Evolutionary conservation across 2,113 vertebrate genomes (phyloP).

Genomic region (Carettochelys insculpta): DNA sequence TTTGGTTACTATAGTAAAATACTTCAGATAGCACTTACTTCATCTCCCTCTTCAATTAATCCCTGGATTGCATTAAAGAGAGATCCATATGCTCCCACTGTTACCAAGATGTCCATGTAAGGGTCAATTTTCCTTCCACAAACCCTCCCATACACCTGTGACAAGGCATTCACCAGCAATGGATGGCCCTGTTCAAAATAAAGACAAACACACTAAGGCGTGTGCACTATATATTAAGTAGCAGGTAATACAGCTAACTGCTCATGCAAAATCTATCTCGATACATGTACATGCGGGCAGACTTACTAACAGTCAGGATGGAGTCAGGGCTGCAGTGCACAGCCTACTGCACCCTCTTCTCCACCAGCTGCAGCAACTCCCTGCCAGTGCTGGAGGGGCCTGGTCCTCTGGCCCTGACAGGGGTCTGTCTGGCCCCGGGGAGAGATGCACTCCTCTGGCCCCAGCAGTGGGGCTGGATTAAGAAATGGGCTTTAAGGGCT

Average conservation of each 20-base stretch:
- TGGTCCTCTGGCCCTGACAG: too few relatives aligned
- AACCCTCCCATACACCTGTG: slow-evolving; percentile 88
- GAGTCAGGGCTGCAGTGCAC: too few relatives aligned
- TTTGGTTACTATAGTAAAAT: fast-evolving
- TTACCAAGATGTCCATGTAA: slow-evolving; percentile 90
- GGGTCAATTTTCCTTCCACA: slow-evolving; percentile 85
- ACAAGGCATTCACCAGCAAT: slow-evolving; percentile 87
- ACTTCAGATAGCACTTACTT: slow-evolving; percentile 78
- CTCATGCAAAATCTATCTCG: background rate
- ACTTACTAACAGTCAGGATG: background rate
- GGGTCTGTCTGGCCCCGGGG: too few relatives aligned
- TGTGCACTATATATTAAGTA: background rate
- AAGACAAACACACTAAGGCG: slow-evolving; percentile 11
- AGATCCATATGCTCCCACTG: slow-evolving; percentile 93
- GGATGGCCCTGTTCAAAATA: slow-evolving; percentile 88
- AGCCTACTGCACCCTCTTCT: too few relatives aligned
- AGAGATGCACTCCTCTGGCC: too few relatives aligned
- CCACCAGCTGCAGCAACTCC: too few relatives aligned
- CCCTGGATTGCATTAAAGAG: slow-evolving; percentile 90
- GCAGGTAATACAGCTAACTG: background rate
- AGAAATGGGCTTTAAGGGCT: too few relatives aligned
- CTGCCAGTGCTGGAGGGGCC: too few relatives aligned
- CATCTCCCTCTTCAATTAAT: slow-evolving; percentile 90
- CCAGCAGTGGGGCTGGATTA: too few relatives aligned
- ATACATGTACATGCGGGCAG: background rate